Base-by-base conservation (phyloP, 2,888 invertebrate species). In the Idaea aversata region DNA sequence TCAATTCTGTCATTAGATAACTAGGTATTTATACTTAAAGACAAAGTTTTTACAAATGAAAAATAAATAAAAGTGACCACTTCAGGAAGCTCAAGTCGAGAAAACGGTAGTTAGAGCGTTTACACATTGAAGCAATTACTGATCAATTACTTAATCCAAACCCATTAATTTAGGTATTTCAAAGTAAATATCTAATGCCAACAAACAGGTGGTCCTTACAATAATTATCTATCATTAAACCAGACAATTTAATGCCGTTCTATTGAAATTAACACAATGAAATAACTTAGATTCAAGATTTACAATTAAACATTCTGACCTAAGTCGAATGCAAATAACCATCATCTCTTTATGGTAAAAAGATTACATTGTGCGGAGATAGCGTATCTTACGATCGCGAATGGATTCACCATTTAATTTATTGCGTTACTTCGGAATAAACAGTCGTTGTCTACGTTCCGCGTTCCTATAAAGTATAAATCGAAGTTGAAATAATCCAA, bases 321-420 rank as follows among this genome's bases (percentile, higher is more conserved):
- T 87, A 84, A 88, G 82, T 90, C 85, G 85, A 88, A 91, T 92
- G 91, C 91, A 91, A 91, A 91, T 91, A 16, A 15, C 34, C 34
- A 59, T 59, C 58, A 59, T 10, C 90, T 88, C 79, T 89, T 85
- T 90, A 92, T 86, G 91, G 92, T 86, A 84, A 90, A 88, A 91
- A 90, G 92, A 93, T 92, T 91, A 92, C 91, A 92, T 93, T 93
- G 92, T 93, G 85, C 83, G 75, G 76, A 82, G 83, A 86, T 86
- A 85, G 84, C 85, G 87, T 93, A 92, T 91, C 90, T 88, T 77
- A 74, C 77, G 80, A 91, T 91, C 88, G 88, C 77, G 80, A 88
- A 88, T 86, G 85, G 87, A 83, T 84, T 83, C 84, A 85, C 81
- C 80, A 83, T 90, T 88, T 90, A 91, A 91, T 90, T 91, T 91